Evolutionary conservation across 2,888 invertebrate species (phyloP).

Genomic region (Cheiracanthium punctorium): DNA sequence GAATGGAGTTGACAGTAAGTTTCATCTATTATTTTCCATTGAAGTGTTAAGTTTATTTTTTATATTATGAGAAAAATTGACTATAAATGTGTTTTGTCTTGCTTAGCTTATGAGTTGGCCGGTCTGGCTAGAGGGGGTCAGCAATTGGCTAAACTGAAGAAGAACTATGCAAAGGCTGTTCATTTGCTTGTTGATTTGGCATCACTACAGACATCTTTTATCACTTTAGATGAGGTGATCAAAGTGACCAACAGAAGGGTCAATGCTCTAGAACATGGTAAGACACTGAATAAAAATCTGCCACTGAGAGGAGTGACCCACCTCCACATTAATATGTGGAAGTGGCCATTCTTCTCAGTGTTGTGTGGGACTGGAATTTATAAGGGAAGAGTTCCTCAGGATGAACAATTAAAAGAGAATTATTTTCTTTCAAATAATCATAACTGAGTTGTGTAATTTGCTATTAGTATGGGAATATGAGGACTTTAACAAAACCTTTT

Average conservation of each 20-base stretch:
- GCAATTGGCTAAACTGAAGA: conserved; percentile 96
- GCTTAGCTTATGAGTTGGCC: conserved; percentile 89
- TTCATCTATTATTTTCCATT: no score
- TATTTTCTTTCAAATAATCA: no score
- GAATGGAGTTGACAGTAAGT: conserved; percentile 90
- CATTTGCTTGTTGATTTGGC: conserved; percentile 97
- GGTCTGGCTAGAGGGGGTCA: conserved; percentile 98
- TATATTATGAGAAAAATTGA: background rate
- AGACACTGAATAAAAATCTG: background rate
- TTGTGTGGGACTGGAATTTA: no score
- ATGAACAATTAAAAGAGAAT: no score
- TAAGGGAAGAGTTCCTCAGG: no score
- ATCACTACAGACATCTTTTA: conserved; percentile 98
- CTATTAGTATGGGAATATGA: no score
- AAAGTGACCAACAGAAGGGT: conserved; percentile 99
- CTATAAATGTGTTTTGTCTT: background rate
- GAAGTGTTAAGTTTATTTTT: no score
- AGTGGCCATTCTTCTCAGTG: no score
- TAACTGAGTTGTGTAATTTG: no score
- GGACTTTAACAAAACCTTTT: no score
- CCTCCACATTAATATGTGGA: no score
- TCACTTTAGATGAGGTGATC: conserved; percentile 98
- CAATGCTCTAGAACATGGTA: conserved; percentile 98
- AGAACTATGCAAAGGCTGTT: conserved; percentile 94
- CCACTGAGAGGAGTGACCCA: no score